Base-by-base conservation (phyloP, 2,888 invertebrate species). In the Gerris lacustris region DNA sequence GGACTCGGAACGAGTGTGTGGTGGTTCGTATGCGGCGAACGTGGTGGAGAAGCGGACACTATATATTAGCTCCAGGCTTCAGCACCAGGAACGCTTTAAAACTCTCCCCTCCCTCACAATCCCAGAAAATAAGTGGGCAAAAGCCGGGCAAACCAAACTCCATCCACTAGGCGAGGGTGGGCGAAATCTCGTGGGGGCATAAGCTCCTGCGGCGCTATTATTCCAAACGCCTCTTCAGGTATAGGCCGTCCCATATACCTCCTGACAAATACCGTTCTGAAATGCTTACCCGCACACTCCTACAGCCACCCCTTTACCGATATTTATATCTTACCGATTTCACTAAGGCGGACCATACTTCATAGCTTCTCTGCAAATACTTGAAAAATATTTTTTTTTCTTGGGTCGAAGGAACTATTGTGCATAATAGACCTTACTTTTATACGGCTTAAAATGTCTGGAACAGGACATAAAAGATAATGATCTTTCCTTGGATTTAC, bases 281-380 rank as follows among this genome's bases (percentile, higher is more conserved):
- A 11, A 11, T 11, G 55, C 55, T 55, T 15, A 15, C 15, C 9
- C 55, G 9, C 55, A 55, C 11, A 11, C 55, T 55, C 31, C 31
- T 31, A 4, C 31, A 4, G 31, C 31, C 31, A 55, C 9, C 55
- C 55, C 5, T 15, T 11, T 55, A 55, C 15, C 55, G 55, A 55
- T 55, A 55, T 55, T 55, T 55, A 55, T 55, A 55, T 55, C 55
- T 55, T 55, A 55, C 55, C 55, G 55, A 55, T 55, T 55, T 15
- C 9, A 9, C 15, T 11, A 55, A 55, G 55, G 55, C 55, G 15
- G 15, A 55, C 15, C 55, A 55, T 55, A 55, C 55, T 55, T 55
- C 55, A 55, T 11, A 55, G 55, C 55, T 55, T 15, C 15, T 11
- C 55, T 11, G 55, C 55, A 55, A 55, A 55, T 55, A 55, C 11